Conservation (phyloP, 2,888 invertebrate species). For the Drosophila subsilvestris region DNA sequence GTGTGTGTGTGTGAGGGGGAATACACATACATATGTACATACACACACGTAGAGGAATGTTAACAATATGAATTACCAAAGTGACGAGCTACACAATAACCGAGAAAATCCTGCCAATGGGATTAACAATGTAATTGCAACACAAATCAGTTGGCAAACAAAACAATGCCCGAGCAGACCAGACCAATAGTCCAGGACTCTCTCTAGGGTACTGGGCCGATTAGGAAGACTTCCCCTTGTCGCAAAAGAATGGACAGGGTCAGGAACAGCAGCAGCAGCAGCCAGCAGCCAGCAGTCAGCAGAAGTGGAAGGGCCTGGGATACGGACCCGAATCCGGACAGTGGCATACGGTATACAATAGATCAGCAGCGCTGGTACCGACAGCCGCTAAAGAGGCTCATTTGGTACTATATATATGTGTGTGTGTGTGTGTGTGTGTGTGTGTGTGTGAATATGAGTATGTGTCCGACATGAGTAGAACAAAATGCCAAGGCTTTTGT, state of each 20-base stretch:
- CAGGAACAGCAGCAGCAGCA: not conserved
- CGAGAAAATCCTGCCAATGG: slow-evolving; percentile 58
- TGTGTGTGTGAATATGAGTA: slow-evolving; percentile 17
- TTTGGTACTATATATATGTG: slow-evolving; percentile 46
- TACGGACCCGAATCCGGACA: not conserved
- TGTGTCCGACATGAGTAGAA: slow-evolving; percentile 10
- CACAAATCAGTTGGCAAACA: slow-evolving; percentile 60
- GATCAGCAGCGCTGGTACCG: slow-evolving; percentile 8
- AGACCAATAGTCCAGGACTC: slow-evolving; percentile 7
- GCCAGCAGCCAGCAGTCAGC: not conserved
- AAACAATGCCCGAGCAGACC: slow-evolving; percentile 20
- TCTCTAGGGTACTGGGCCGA: slow-evolving; percentile 10
- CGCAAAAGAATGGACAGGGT: slow-evolving; percentile 15
- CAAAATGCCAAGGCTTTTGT: slow-evolving; percentile 50
- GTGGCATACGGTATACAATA: slow-evolving; percentile 9
- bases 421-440: slow-evolving; percentile 28
- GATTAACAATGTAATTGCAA: slow-evolving; percentile 76
- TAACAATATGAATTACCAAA: slow-evolving; percentile 42
- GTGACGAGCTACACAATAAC: slow-evolving; percentile 31
- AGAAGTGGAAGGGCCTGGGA: slow-evolving; percentile 3
- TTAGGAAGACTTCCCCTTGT: slow-evolving; percentile 11
- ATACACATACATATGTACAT: not conserved
- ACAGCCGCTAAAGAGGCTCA: slow-evolving; percentile 62
- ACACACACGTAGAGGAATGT: slow-evolving; percentile 9
- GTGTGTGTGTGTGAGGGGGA: too few relatives aligned